A percentile compares a stretch with the other conserved stretches of the same genome.
Conservation (phyloP, 2,797 vertebrate species). For the Morus bassanus region DNA sequence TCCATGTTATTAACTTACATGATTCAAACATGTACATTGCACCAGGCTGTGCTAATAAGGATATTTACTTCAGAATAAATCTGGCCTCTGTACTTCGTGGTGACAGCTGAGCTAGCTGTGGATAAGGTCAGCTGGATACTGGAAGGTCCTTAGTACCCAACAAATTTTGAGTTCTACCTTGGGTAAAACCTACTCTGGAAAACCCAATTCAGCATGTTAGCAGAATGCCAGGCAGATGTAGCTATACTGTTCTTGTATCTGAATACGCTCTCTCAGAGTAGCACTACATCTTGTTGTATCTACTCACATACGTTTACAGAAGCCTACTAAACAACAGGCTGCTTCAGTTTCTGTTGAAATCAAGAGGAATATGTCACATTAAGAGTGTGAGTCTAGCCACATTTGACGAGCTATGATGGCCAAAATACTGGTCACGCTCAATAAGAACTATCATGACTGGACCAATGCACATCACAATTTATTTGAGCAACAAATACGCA, state of each 20-base stretch:
- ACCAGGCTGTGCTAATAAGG: neutral
- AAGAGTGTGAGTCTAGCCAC: no score
- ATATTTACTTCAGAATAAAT: neutral
- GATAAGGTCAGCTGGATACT: neutral
- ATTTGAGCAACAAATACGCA: no score
- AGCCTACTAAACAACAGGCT: neutral
- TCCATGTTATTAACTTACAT: neutral
- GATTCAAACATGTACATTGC: rapidly evolving
- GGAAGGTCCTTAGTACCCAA: neutral
- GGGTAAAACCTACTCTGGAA: neutral
- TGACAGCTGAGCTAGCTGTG: neutral
- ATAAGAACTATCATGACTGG: no score
- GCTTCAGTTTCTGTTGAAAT: neutral
- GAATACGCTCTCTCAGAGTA: neutral
- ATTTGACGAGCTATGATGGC: no score
- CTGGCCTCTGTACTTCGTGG: neutral
- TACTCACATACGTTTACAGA: neutral
- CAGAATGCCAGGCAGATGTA: neutral
- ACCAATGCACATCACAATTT: no score
- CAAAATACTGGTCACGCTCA: no score
- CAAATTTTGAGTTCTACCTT: neutral
- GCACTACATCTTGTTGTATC: neutral
- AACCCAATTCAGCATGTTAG: neutral
- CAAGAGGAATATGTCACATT: neutral
- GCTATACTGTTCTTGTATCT: neutral